Percentiles rank a stretch among this genome's conserved stretches.
Evolutionary conservation across 2,113 vertebrate species (phyloP).

Genomic region (Ptychochromis oligacanthus): DNA sequence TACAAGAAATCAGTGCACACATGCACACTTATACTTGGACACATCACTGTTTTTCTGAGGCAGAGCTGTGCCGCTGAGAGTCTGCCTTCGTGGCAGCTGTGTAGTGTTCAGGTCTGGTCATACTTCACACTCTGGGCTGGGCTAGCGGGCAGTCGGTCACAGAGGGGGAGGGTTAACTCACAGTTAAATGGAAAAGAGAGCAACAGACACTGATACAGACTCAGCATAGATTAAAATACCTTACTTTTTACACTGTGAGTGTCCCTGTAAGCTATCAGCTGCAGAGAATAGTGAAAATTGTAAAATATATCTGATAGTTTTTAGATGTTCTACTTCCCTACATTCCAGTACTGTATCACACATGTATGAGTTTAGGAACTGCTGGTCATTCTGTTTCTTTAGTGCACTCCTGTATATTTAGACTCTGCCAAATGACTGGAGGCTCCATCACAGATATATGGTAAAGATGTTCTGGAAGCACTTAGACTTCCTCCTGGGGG

Average conservation of each 20-base stretch:
- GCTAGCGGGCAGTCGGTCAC: conserved; percentile 41
- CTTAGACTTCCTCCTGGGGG: conserved; percentile 35
- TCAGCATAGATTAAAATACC: conserved; percentile 43
- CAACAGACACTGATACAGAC: conserved; percentile 29
- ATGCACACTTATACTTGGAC: conserved; percentile 26
- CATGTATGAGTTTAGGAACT: conserved; percentile 2
- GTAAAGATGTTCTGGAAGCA: conserved; percentile 58
- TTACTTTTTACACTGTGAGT: conserved; percentile 12
- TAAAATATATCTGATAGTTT: neutral
- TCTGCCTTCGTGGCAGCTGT: conserved; percentile 73
- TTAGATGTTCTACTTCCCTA: neutral
- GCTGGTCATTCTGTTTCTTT: conserved; percentile 25
- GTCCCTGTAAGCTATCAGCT: conserved; percentile 1
- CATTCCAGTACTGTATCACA: neutral
- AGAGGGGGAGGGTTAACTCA: conserved; percentile 58
- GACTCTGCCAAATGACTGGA: conserved; percentile 52
- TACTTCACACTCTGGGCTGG: conserved; percentile 58
- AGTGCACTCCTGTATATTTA: conserved; percentile 33
- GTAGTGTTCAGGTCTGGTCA: conserved; percentile 59
- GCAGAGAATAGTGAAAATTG: neutral
- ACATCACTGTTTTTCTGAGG: conserved; percentile 41
- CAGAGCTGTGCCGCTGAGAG: conserved; percentile 40
- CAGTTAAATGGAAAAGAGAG: conserved; percentile 56
- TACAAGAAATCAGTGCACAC: conserved; percentile 12
- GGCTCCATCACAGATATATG: conserved; percentile 62